Conservation (phyloP, 2,888 invertebrate genomes). For the Hydrotaea cyrtoneurina region DNA sequence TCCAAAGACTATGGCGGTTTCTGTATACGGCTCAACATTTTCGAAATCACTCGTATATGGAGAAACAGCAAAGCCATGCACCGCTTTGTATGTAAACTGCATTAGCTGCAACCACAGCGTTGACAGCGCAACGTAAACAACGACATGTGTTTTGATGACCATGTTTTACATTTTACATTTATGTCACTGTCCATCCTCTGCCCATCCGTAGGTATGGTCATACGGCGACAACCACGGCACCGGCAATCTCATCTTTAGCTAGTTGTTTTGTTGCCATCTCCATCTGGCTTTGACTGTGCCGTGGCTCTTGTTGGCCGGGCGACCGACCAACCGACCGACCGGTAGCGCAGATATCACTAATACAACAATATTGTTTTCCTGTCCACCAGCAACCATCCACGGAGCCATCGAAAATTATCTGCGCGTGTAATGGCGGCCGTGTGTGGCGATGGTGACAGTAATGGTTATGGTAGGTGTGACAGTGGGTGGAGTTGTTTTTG, state of each 20-base stretch:
- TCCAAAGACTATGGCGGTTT: background rate
- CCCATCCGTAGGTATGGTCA: background rate
- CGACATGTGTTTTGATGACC: constrained; percentile 67
- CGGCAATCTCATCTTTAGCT: background rate
- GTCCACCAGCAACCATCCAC: background rate
- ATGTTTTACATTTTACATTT: constrained; percentile 61
- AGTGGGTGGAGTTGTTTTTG: background rate
- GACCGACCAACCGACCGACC: too few species aligned
- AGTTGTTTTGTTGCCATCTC: constrained; percentile 18
- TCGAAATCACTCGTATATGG: background rate
- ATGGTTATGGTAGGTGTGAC: background rate
- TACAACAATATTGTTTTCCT: constrained; percentile 30
- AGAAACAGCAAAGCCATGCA: background rate
- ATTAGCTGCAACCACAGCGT: constrained; percentile 66
- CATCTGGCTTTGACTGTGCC: too few species aligned
- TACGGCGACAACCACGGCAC: background rate
- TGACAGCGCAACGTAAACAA: constrained; percentile 66
- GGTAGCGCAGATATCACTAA: constrained; percentile 25
- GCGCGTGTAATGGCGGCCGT: constrained; percentile 7
- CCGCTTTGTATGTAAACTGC: constrained; percentile 47
- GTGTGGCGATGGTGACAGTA: background rate
- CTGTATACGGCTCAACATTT: background rate
- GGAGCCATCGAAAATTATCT: background rate
- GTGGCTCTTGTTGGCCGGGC: background rate
- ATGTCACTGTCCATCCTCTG: background rate